Evolutionary conservation across 2,888 invertebrate genomes (phyloP).

Genomic region (Helobdella robusta): DNA sequence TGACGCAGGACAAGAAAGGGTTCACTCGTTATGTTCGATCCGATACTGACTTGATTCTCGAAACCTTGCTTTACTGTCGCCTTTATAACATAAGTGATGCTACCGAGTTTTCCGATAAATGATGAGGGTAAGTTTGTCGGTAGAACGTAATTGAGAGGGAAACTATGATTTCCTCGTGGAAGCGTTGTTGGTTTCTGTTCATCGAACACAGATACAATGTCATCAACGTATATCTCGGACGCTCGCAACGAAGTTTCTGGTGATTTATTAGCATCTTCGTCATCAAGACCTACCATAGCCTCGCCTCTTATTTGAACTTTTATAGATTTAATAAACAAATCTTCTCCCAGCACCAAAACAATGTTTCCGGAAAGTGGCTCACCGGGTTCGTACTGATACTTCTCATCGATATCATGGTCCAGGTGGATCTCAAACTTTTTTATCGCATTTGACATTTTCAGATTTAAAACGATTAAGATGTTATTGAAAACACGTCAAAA

Average conservation of each 20-base stretch:
- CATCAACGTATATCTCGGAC: conserved; percentile 44
- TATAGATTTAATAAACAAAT: conserved; percentile 34
- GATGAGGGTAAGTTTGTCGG: conserved; percentile 46
- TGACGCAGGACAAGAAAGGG: conserved; percentile 43
- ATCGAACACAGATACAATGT: conserved; percentile 36
- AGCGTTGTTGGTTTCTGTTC: conserved; percentile 32
- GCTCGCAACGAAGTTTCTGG: conserved; percentile 35
- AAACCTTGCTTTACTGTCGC: conserved; percentile 40
- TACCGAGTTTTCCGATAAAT: conserved; percentile 48
- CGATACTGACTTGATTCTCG: conserved; percentile 39
- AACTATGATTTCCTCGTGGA: conserved; percentile 40
- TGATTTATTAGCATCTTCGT: conserved; percentile 34
- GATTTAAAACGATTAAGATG: not conserved
- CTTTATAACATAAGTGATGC: conserved; percentile 47
- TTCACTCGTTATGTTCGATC: conserved; percentile 45
- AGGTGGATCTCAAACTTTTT: conserved; percentile 40
- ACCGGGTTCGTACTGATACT: conserved; percentile 49
- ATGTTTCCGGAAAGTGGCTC: conserved; percentile 43
- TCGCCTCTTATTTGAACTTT: conserved; percentile 34
- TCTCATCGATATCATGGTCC: conserved; percentile 49
- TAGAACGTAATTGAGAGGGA: conserved; percentile 44
- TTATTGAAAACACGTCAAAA: not conserved
- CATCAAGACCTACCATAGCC: conserved; percentile 45
- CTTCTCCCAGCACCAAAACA: conserved; percentile 29
- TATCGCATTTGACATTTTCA: conserved; percentile 28